phyloP scores from a whole-genome alignment of 2,797 vertebrate genomes.

The Melanotaenia nigrans region DNA sequence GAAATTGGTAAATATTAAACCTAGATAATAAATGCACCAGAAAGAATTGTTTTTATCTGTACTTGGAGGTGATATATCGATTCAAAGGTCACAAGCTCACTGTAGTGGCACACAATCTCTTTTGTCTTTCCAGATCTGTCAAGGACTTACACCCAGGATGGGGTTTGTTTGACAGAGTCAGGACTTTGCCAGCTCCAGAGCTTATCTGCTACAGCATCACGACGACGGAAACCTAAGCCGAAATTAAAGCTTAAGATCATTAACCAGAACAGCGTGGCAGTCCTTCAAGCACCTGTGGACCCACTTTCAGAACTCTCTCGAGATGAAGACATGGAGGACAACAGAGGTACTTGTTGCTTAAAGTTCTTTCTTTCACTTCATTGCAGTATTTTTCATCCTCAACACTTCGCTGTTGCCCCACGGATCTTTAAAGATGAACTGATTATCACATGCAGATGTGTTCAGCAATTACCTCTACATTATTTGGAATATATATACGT shows the following conservation, averaged over 20 bases:
- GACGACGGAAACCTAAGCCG: conserved; percentile 93
- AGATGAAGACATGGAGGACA: conserved; percentile 93
- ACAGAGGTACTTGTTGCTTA: conserved; percentile 85
- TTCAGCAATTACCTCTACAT: neutral
- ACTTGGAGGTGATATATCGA: neutral
- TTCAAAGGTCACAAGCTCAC: neutral
- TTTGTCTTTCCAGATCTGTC: conserved; percentile 85
- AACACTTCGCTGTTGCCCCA: neutral
- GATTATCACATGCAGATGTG: neutral
- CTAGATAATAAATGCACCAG: neutral
- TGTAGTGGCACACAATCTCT: neutral
- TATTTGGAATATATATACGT: too few relatives aligned
- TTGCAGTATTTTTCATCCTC: neutral
- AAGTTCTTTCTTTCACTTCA: neutral
- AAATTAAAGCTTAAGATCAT: conserved; percentile 99
- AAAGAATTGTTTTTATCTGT: neutral
- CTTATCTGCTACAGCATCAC: conserved; percentile 89
- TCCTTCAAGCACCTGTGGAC: conserved; percentile 94
- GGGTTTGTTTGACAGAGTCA: conserved; percentile 97
- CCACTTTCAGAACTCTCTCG: conserved; percentile 90
- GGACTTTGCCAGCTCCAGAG: conserved; percentile 98
- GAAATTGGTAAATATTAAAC: conserved; percentile 87
- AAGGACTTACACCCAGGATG: conserved; percentile 98
- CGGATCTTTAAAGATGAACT: too few relatives aligned
- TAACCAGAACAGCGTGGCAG: conserved; percentile 98